A percentile compares a stretch with the other conserved stretches of the same genome.
These are phyloP conservation scores for Rhabdomys dilectus DNA, from an alignment of 2,113 vertebrate species.

Conservation along the genomic window DNA sequence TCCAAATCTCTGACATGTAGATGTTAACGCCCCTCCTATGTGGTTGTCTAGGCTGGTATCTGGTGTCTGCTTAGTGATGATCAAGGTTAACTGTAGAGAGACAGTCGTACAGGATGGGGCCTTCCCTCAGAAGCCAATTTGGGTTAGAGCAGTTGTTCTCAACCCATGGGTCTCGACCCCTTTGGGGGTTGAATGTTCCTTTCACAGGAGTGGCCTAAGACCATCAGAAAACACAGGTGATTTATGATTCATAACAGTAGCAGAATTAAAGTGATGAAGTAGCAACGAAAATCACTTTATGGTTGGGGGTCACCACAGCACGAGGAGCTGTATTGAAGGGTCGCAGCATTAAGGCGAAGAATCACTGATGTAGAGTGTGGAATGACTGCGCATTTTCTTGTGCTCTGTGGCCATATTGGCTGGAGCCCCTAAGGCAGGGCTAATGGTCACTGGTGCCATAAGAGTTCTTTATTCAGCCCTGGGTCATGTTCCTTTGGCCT, in stretches of 20 bases:
- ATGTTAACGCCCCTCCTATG: rapidly evolving
- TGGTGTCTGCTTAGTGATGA: not conserved
- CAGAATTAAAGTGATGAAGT: not conserved
- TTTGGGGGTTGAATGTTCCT: not conserved
- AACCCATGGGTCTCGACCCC: not conserved
- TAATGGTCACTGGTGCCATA: rapidly evolving
- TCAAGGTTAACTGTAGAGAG: not conserved
- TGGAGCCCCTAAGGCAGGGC: not conserved
- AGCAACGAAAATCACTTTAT: not conserved
- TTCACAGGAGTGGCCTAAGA: not conserved
- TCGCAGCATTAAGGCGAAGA: not conserved
- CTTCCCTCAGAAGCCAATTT: not conserved
- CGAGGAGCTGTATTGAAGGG: not conserved
- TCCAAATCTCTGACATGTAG: not conserved
- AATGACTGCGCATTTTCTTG: not conserved
- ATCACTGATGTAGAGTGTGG: not conserved
- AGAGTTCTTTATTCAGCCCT: not conserved
- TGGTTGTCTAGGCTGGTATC: not conserved
- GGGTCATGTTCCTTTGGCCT: not conserved
- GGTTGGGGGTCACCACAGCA: not conserved
- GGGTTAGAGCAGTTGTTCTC: not conserved
- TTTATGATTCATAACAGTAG: not conserved
- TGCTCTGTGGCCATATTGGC: not conserved
- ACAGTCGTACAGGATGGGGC: not conserved
- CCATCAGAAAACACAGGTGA: not conserved